These are phyloP conservation scores for Chondrosia reniformis DNA, from an alignment of 37 sponge, comb jelly and placozoan species.

Conservation along the genomic window DNA sequence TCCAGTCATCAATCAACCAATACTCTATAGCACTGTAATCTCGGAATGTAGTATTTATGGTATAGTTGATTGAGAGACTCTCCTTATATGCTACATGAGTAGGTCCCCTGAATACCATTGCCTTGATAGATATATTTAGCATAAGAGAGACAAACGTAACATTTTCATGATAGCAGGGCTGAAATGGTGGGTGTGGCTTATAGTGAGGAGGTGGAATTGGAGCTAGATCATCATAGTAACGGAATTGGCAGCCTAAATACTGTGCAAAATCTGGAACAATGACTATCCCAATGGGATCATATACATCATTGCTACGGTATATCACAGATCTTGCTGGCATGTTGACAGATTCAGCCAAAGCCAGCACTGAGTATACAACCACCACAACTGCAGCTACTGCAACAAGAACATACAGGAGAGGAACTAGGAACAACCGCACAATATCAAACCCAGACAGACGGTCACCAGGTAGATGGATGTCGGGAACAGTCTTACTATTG, in stretches of 20 bases:
- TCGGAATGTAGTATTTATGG: conserved; percentile 12
- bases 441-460: neutral
- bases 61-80: neutral
- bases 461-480: conserved; percentile 6
- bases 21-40: conserved; percentile 27
- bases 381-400: neutral
- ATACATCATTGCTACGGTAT: neutral
- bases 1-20: conserved; percentile 13
- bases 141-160: neutral
- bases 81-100: neutral
- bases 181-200: neutral
- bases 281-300: neutral
- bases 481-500: neutral
- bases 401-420: neutral
- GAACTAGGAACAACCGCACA: neutral
- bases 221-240: conserved; percentile 11
- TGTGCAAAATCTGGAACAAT: conserved; percentile 13
- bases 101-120: conserved; percentile 10
- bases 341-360: neutral
- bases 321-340: neutral
- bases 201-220: neutral
- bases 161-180: neutral
- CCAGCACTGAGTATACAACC: conserved; percentile 6
- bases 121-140: neutral
- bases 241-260: neutral